These are phyloP conservation scores for Mactromeris polynyma DNA, from an alignment of 2,888 invertebrate genomes.

Conservation along the genomic window DNA sequence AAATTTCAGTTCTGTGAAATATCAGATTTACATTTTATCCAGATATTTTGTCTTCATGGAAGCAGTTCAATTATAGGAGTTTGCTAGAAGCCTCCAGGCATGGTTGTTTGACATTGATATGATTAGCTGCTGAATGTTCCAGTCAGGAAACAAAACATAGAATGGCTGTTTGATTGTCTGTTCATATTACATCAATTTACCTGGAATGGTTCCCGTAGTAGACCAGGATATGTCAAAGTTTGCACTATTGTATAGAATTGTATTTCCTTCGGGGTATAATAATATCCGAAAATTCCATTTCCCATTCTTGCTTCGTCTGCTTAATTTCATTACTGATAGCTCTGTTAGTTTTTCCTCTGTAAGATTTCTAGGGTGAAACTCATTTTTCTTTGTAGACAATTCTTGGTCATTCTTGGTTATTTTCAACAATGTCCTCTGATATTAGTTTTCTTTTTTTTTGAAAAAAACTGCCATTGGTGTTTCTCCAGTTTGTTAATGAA, in stretches of 20 bases:
- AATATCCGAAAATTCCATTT: neutral
- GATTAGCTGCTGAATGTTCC: conserved; percentile 22
- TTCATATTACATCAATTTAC: neutral
- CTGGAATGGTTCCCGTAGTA: neutral
- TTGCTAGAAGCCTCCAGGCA: neutral
- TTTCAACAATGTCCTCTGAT: no score
- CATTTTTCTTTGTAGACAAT: neutral
- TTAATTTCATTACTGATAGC: neutral
- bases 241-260: neutral
- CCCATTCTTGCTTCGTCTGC: neutral
- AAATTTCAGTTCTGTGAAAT: neutral
- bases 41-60: neutral
- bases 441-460: no score
- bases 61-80: neutral
- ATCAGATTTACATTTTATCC: neutral
- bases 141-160: conserved; percentile 21
- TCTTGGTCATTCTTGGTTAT: no score
- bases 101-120: conserved; percentile 38
- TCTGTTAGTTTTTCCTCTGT: neutral
- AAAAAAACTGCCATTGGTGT: no score
- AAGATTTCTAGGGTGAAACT: neutral
- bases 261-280: neutral
- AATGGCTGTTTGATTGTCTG: conserved; percentile 21
- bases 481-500: no score
- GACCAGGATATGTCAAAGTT: neutral